Conservation (phyloP, 2,888 invertebrate species). For the Ptilodon capucinus region DNA sequence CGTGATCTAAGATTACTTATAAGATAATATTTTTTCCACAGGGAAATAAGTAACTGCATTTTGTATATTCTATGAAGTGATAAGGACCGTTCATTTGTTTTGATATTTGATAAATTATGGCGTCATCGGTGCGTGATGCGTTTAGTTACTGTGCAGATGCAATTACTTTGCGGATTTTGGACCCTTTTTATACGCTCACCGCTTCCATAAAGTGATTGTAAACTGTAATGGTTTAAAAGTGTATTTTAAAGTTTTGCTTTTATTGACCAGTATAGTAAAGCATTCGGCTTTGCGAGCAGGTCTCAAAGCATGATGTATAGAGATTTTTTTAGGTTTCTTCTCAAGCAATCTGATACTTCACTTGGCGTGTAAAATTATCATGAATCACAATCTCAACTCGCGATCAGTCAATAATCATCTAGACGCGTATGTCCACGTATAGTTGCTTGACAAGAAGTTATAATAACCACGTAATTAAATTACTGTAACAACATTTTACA, state of each 20-base stretch:
- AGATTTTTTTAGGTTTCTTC: conserved; percentile 78
- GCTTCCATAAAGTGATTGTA: conserved; percentile 77
- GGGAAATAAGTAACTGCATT: conserved; percentile 84
- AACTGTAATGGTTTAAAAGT: conserved; percentile 68
- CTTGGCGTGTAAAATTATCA: conserved; percentile 41
- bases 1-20: conserved; percentile 82
- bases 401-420: conserved; percentile 27
- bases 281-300: conserved; percentile 72
- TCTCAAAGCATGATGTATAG: conserved; percentile 79
- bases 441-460: conserved; percentile 76
- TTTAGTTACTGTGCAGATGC: conserved; percentile 71
- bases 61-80: conserved; percentile 84
- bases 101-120: conserved; percentile 80
- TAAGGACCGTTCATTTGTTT: conserved; percentile 82
- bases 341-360: conserved; percentile 70
- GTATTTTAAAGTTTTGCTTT: conserved; percentile 75
- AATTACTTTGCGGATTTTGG: conserved; percentile 80
- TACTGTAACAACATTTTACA: conserved; percentile 82
- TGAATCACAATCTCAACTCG: conserved; percentile 26
- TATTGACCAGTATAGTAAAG: conserved; percentile 68
- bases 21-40: conserved; percentile 84
- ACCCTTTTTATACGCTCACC: conserved; percentile 81
- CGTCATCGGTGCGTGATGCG: conserved; percentile 76
- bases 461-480: conserved; percentile 81
- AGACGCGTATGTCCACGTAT: conserved; percentile 46